Evolutionary conservation across 1,140 invertebrate species (phyloP).

Genomic region (Cydia splendana): DNA sequence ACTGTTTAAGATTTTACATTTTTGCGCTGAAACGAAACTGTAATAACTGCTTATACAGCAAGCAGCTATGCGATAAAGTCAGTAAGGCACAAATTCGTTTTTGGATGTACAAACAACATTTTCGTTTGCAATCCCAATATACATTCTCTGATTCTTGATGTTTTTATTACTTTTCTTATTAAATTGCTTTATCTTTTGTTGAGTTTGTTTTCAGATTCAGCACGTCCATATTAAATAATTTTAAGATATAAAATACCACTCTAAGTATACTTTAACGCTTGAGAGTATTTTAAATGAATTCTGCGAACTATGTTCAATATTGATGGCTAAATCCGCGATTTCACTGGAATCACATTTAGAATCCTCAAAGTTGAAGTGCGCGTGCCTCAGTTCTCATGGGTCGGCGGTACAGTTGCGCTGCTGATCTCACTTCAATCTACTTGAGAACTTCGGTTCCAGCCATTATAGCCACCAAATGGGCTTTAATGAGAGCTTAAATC

Average conservation of each 20-base stretch:
- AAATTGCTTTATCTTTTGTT: no score
- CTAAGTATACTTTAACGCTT: neutral
- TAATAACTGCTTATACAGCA: no score
- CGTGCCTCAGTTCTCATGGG: neutral
- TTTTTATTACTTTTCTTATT: no score
- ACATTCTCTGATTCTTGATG: no score
- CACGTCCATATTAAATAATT: no score
- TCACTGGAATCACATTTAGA: neutral
- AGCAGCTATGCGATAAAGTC: no score
- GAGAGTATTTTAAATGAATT: neutral
- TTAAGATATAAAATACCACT: neutral
- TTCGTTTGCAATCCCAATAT: no score
- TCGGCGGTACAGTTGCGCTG: slow-evolving; percentile 6
- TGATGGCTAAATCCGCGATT: neutral
- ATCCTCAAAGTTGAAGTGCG: neutral
- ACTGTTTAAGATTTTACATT: no score
- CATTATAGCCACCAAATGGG: slow-evolving; percentile 7
- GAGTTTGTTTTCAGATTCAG: no score
- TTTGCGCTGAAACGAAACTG: no score
- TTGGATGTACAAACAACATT: no score
- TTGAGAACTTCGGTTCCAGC: slow-evolving; percentile 9
- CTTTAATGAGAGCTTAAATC: neutral
- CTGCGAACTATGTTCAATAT: neutral
- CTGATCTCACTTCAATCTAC: slow-evolving; percentile 23
- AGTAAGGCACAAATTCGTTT: no score